Evolutionary conservation across 1,140 invertebrate species (phyloP).

Genomic region (Temnothorax longispinosus): DNA sequence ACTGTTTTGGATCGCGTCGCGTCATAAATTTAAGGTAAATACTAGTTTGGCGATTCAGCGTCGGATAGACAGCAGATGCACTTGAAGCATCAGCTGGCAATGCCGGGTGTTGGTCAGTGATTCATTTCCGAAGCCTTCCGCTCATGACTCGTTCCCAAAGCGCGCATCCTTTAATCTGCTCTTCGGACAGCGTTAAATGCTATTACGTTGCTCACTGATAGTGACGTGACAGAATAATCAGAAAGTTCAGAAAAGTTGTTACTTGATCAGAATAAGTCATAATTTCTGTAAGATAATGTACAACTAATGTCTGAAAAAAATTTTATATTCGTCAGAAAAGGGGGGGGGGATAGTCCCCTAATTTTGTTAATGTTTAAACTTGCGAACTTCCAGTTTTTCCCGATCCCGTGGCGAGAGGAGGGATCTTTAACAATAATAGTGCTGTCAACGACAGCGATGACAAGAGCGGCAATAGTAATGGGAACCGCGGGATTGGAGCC

Average conservation of each 20-base stretch:
- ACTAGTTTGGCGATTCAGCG: slow-evolving; percentile 63
- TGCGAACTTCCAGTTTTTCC: neutral
- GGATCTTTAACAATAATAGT: slow-evolving; percentile 52
- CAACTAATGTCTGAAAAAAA: neutral
- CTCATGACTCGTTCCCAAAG: slow-evolving; percentile 5
- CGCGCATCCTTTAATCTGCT: neutral
- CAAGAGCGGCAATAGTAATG: slow-evolving; percentile 72
- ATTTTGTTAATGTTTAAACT: slow-evolving; percentile 16
- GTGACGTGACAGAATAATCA: neutral
- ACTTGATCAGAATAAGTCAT: neutral
- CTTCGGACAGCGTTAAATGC: neutral
- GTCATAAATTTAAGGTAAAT: slow-evolving; percentile 40
- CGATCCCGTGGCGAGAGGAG: neutral
- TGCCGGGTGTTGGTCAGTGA: slow-evolving; percentile 77
- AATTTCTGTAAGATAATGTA: neutral
- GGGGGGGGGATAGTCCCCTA: neutral
- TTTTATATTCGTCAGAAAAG: neutral
- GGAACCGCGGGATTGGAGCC: slow-evolving; percentile 72
- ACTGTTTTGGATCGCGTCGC: neutral
- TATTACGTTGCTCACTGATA: neutral
- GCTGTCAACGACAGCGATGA: slow-evolving; percentile 63
- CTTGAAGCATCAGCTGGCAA: slow-evolving; percentile 81
- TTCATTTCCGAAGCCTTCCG: slow-evolving; percentile 69
- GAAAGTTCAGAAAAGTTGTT: neutral
- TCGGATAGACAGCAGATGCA: slow-evolving; percentile 80